Evolutionary conservation across 1,140 invertebrate species (phyloP), one percentile per base, ranked within the genome.

Genomic region (Drosophila fuyamai): DNA sequence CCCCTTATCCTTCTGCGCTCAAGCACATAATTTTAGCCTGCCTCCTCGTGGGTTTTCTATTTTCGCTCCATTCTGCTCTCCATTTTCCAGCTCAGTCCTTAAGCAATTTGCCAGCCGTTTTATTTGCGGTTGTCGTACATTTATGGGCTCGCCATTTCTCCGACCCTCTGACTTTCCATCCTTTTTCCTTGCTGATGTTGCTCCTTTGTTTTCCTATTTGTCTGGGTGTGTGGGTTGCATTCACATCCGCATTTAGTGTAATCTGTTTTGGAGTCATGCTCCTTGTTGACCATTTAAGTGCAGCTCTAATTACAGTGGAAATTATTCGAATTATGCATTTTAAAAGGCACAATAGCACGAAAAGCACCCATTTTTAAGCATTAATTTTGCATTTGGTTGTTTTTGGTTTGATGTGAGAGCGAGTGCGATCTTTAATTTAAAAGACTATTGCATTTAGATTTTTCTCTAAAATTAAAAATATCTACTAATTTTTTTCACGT

Each of bases 101-200:
- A 51, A 83, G 56, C 83, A 88, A 89, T 89, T 88, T 88, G 84
- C 84, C 67, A 79, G 67, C 79, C 83, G 81, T 88, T 88, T 88
- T 86, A 86, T 86, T 86, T 86, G 82, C 83, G 83, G 82, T 86
- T 86, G 83, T 88, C 62, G 82, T 79, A 88, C 82, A 86, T 86
- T 86, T 79, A 86, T 73, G 76, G 73, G 43, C 73, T 56, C 38
- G 44, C 27, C 54, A 38, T 35, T 35, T 56, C 36, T 32, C n/a
- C 23, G 35, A 16, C 16, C 14, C 40, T 18, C 23, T 59, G 65
- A 36, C 44, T 53, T 70, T 36, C 59, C 36, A 32, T 55, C 36
- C 29, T 47, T 48, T 58, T 58, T 61, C 36, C 18, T 55, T 43
- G 40, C 35, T 13, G 32, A 59, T 62, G 65, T 57, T 70, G 55